Evolutionary conservation across 2,113 vertebrate genomes (phyloP).

Genomic region (Carassius carassius): DNA sequence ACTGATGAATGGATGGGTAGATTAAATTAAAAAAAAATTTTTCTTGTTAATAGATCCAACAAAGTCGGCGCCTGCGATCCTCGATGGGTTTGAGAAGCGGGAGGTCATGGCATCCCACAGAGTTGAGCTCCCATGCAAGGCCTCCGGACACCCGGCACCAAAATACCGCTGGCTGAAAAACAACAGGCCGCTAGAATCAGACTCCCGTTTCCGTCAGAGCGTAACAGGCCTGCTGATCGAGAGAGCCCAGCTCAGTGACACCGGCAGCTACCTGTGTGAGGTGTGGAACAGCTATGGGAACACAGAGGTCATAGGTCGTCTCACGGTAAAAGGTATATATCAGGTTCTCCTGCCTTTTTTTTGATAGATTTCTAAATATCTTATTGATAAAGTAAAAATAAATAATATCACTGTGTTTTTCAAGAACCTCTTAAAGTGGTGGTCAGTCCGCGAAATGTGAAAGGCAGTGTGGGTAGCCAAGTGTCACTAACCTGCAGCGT

Average conservation of each 20-base stretch:
- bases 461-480: constrained; percentile 96
- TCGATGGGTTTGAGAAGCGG: constrained; percentile 94
- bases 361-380: neutral
- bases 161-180: constrained; percentile 98
- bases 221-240: constrained; percentile 90
- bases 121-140: constrained; percentile 97
- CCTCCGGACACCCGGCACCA: constrained; percentile 91
- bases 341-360: too few relatives aligned
- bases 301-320: constrained; percentile 88
- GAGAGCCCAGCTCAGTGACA: constrained; percentile 85
- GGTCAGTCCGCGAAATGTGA: constrained; percentile 94
- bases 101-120: constrained; percentile 93
- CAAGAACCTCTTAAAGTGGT: constrained; percentile 91
- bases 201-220: constrained; percentile 90
- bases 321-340: constrained; percentile 95
- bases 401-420: neutral
- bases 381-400: neutral
- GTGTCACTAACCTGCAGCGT: constrained; percentile 94
- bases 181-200: constrained; percentile 91
- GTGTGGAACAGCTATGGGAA: constrained; percentile 98
- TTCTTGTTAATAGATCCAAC: constrained; percentile 80
- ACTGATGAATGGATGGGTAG: neutral
- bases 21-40: too few relatives aligned
- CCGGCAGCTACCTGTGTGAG: constrained; percentile 93
- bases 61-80: constrained; percentile 91